Percentiles rank a stretch among this genome's conserved stretches.
These are phyloP conservation scores for Philaenus spumarius DNA, from an alignment of 1,140 invertebrate genomes.

Conservation along the genomic window DNA sequence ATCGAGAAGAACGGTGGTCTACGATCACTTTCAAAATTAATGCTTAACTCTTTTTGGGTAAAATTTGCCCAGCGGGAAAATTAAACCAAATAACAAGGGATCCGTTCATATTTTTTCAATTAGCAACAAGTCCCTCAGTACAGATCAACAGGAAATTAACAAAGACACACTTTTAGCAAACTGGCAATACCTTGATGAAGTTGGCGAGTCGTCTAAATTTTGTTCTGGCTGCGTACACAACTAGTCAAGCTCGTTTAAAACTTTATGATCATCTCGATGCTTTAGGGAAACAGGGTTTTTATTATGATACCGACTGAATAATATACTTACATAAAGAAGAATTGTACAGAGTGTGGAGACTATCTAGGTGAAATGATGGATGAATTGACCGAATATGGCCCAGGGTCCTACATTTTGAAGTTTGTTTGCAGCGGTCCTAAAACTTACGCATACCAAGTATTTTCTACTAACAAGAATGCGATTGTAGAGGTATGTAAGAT, in stretches of 20 bases:
- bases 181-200: no score
- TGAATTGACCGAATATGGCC: conserved; percentile 31
- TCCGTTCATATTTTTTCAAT: neutral
- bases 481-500: neutral
- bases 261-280: no score
- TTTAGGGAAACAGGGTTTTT: conserved; percentile 33
- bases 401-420: conserved; percentile 29
- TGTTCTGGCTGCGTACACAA: no score
- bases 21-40: no score
- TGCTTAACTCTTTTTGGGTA: no score
- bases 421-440: conserved; percentile 31
- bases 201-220: neutral
- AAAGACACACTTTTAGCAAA: neutral
- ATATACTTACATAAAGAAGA: conserved; percentile 35
- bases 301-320: no score
- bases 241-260: no score
- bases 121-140: no score
- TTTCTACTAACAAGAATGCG: no score
- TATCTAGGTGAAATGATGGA: conserved; percentile 32
- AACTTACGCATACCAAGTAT: no score
- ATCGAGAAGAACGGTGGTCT: no score
- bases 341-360: conserved; percentile 25
- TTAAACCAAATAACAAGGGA: neutral
- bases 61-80: neutral
- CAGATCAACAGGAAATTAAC: neutral